Evolutionary conservation across 1,140 invertebrate genomes (phyloP).

Genomic region (Globodera ellingtonae): DNA sequence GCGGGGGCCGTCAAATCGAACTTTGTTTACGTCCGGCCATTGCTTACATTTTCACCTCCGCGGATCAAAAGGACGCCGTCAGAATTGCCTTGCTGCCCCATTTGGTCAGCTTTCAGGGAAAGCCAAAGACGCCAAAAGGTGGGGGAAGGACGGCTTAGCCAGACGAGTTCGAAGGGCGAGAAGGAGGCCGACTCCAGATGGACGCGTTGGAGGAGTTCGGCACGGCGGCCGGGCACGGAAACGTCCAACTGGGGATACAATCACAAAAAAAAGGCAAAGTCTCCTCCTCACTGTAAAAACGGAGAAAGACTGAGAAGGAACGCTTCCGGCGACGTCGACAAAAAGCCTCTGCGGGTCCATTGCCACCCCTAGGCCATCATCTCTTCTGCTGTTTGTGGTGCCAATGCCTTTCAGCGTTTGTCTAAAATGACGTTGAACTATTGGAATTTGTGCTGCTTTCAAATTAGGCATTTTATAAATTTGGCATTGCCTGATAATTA

Average conservation of each 20-base stretch:
- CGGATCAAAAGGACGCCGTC: constrained; percentile 25
- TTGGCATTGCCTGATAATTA: background rate
- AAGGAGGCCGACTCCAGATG: constrained; percentile 17
- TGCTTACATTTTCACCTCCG: constrained; percentile 14
- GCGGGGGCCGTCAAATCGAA: background rate
- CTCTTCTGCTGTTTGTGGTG: background rate
- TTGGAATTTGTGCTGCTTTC: background rate
- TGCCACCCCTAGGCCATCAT: background rate
- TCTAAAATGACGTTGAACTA: background rate
- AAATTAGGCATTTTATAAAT: background rate
- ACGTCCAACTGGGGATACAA: constrained; percentile 11
- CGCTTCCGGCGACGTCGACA: constrained; percentile 5
- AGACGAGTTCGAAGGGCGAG: constrained; percentile 11
- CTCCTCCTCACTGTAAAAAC: background rate
- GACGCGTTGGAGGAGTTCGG: constrained; percentile 13
- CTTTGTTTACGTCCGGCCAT: background rate
- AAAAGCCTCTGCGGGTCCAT: constrained; percentile 19
- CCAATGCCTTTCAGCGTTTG: constrained; percentile 7
- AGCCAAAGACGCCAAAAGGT: constrained; percentile 23
- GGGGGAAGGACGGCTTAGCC: constrained; percentile 2
- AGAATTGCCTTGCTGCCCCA: background rate
- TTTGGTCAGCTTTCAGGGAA: constrained; percentile 1
- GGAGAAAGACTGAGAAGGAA: background rate
- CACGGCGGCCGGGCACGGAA: background rate
- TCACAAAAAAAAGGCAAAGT: background rate